These are phyloP conservation scores for Proctacanthus coquilletti DNA, from an alignment of 1,140 invertebrate genomes.

Conservation along the genomic window DNA sequence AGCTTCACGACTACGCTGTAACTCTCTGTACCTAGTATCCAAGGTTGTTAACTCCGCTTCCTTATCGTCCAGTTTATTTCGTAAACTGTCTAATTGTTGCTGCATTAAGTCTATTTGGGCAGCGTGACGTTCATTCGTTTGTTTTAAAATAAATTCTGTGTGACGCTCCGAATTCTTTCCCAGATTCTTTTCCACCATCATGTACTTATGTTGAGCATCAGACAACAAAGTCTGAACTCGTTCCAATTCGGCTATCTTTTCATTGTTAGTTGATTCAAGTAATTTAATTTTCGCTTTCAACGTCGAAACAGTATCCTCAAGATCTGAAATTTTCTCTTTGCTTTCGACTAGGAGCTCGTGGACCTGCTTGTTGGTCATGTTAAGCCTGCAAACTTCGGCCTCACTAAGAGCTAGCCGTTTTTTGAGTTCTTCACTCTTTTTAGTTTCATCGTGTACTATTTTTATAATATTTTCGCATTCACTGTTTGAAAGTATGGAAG, in stretches of 20 bases:
- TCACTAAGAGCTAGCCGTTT: slow-evolving; percentile 32
- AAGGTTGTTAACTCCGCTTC: slow-evolving; percentile 35
- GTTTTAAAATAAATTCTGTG: slow-evolving; percentile 16
- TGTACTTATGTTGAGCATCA: slow-evolving; percentile 22
- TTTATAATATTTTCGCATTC: slow-evolving; percentile 17
- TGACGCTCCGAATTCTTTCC: slow-evolving; percentile 16
- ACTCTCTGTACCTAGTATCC: slow-evolving; percentile 33
- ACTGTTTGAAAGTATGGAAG: too few relatives aligned
- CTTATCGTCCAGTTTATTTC: slow-evolving; percentile 25
- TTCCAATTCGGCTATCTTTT: slow-evolving; percentile 18
- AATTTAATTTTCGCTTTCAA: slow-evolving; percentile 18
- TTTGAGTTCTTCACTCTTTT: slow-evolving; percentile 26
- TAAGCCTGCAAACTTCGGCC: slow-evolving; percentile 34
- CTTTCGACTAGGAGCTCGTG: slow-evolving; percentile 35
- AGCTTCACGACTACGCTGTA: slow-evolving; percentile 35
- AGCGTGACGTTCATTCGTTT: slow-evolving; percentile 18
- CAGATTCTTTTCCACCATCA: slow-evolving; percentile 18
- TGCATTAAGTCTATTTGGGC: slow-evolving; percentile 20
- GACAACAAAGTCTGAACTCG: slow-evolving; percentile 14
- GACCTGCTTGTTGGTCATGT: slow-evolving; percentile 33
- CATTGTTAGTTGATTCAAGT: slow-evolving; percentile 17
- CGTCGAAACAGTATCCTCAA: slow-evolving; percentile 19
- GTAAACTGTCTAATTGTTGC: slow-evolving; percentile 16
- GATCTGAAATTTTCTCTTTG: slow-evolving; percentile 21
- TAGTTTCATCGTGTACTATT: slow-evolving; percentile 11